Base-by-base conservation (phyloP, 2,113 vertebrate species). In the Bostrychus sinensis region DNA sequence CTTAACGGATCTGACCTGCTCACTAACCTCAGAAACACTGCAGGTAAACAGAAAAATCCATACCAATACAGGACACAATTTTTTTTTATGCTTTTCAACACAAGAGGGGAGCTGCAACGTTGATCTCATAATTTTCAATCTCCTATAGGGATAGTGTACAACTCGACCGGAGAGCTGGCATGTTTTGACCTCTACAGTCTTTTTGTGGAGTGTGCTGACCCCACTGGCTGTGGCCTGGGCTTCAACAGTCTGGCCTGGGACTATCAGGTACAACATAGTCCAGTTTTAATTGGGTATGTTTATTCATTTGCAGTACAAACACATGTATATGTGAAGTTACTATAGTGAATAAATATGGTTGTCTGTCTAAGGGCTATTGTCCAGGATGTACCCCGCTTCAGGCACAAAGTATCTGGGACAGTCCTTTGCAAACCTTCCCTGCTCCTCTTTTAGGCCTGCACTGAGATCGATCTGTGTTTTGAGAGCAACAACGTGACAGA, bases 401-500 rank as follows among this genome's bases (percentile, higher is more conserved):
- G n/a, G n/a, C n/a, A n/a, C n/a, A n/a, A n/a, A n/a, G n/a, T n/a
- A n/a, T n/a, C n/a, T n/a, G n/a, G n/a, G n/a, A n/a, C n/a, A n/a
- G n/a, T n/a, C n/a, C n/a, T n/a, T n/a, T n/a, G n/a, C n/a, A 13
- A 39, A 3, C 16, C 42, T n/a, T 20, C 7, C 8, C 7, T 20
- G 16, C 19, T 45, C 19, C 1, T 36, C 11, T 6, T 28, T 17
- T 71, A 98, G 96, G 94, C 94, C 0, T 98, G 96, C 88, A 98
- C 95, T 0, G 95, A 98, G 89, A 91, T 98, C 13, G 93, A 93
- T 75, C 75, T 98, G 32, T 93, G 89, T 0, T 97, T 89, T 1
- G 88, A 92, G 75, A 98, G 94, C 90, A 98, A 95, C 91, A 96
- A 95, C 0, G 56, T 91, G 62, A 96, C 92, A 0, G 96, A 98